Evolutionary conservation across 2,888 invertebrate genomes (phyloP), one percentile per base, ranked within the genome.

Genomic region (Cordilura impudica): DNA sequence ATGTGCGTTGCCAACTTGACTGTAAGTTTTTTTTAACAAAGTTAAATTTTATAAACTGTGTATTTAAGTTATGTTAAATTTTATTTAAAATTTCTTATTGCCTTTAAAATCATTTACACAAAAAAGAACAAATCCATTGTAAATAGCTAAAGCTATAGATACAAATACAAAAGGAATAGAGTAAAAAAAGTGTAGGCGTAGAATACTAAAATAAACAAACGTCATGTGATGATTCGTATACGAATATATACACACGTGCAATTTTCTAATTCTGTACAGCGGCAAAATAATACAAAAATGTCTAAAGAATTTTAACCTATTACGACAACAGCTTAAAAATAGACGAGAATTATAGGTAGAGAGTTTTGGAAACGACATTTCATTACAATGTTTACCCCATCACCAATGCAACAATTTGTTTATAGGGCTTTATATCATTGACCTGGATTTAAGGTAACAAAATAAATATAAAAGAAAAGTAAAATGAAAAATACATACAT

Each of bases 341-440:
- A 43, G 21, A 39, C 23, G 3, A 29, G 18, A 18, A 49, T 49
- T 49, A 19, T 58, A 35, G 18, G 31, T 31, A 70, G 45, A 67
- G 14, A 45, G 18, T 23, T 29, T 12, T 23, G 31, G 43, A 39
- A 26, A 65, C 45, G 45, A 65, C 58, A 39, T 51, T 70, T 65
- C 65, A 51, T 43, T 19, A 39, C 63, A 58, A 51, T 73, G 35
- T 58, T 73, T 58, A 49, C 19, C 2, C 51, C 16, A 29, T 43
- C 10, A 61, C 12, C 12, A 61, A 53, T n/a, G 26, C 26, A 61
- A 21, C 12, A 54, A 31, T 4, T 29, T 58, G 19, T 45, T 54
- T 47, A 12, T 60, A 73, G 31, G 53, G 45, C 53, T 74, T 65
- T 70, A 63, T 78, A 60, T 74, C 60, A 74, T 69, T 74, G 78